Evolutionary conservation across 2,797 vertebrate species (phyloP).

Genomic region (Choloepus didactylus): DNA sequence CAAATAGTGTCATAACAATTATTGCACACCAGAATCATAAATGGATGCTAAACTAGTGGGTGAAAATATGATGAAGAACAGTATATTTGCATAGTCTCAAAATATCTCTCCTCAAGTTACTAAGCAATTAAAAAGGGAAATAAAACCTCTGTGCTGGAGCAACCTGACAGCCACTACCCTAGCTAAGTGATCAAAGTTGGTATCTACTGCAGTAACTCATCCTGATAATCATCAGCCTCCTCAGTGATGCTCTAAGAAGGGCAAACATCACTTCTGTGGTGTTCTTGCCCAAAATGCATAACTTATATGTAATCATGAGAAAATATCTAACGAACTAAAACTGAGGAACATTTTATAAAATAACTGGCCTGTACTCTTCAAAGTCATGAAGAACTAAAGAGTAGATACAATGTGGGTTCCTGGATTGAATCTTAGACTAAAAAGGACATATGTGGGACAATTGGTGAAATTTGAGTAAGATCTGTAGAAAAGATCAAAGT

Average conservation of each 20-base stretch:
- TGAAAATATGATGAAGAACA: neutral
- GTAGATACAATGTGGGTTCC: neutral
- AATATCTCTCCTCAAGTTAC: neutral
- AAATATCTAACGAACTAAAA: neutral
- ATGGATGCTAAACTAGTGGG: neutral
- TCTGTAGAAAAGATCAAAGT: neutral
- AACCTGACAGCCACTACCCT: neutral
- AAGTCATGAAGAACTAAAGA: neutral
- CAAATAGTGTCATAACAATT: slow-evolving; percentile 1
- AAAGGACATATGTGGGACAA: neutral
- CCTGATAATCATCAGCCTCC: neutral
- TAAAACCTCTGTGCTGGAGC: neutral
- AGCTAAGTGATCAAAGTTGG: neutral
- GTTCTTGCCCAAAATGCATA: neutral
- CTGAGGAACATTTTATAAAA: neutral
- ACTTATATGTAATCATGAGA: neutral
- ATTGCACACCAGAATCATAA: neutral
- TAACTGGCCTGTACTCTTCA: neutral
- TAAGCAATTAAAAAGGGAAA: neutral
- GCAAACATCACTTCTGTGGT: neutral
- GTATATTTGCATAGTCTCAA: neutral
- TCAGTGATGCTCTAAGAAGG: neutral
- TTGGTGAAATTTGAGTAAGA: neutral
- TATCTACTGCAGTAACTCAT: neutral
- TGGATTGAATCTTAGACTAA: neutral